Conservation (phyloP, 2,888 invertebrate genomes). For the Hanleya hanleyi region DNA sequence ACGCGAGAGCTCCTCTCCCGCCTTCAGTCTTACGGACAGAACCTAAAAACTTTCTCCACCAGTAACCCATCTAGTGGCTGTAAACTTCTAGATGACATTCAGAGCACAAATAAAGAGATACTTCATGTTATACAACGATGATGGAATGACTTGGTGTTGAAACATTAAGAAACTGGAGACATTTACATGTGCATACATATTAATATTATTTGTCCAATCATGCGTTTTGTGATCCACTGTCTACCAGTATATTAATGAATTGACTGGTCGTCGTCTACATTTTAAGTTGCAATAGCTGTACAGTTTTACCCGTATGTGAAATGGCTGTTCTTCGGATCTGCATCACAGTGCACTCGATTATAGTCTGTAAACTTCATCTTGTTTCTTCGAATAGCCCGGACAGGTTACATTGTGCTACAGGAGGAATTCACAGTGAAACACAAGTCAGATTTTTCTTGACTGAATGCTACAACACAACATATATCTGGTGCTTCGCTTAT, state of each 20-base stretch:
- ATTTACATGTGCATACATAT: not conserved
- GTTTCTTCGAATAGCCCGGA: too few relatives aligned
- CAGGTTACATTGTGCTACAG: too few relatives aligned
- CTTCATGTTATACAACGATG: conserved; percentile 83
- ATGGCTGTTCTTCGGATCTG: too few relatives aligned
- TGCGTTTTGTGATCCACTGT: conserved; percentile 4
- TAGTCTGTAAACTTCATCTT: too few relatives aligned
- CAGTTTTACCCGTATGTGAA: not conserved
- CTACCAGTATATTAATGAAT: too few relatives aligned
- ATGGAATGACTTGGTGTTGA: not conserved
- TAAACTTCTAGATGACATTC: conserved; percentile 58
- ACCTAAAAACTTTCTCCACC: conserved; percentile 60
- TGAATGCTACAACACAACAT: too few relatives aligned
- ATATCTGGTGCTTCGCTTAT: too few relatives aligned
- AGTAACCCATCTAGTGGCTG: conserved; percentile 54
- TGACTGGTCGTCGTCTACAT: not conserved
- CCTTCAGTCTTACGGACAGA: conserved; percentile 60
- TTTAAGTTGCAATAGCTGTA: not conserved
- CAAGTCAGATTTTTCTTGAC: too few relatives aligned
- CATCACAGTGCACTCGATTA: too few relatives aligned
- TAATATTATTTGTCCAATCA: not conserved
- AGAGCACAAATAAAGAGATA: conserved; percentile 60
- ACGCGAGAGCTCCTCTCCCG: conserved; percentile 78
- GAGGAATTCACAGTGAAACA: too few relatives aligned
- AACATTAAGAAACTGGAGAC: not conserved